Evolutionary conservation across 2,888 invertebrate genomes (phyloP), one percentile per base, ranked within the genome.

Genomic region (Micoletzkya japonica): DNA sequence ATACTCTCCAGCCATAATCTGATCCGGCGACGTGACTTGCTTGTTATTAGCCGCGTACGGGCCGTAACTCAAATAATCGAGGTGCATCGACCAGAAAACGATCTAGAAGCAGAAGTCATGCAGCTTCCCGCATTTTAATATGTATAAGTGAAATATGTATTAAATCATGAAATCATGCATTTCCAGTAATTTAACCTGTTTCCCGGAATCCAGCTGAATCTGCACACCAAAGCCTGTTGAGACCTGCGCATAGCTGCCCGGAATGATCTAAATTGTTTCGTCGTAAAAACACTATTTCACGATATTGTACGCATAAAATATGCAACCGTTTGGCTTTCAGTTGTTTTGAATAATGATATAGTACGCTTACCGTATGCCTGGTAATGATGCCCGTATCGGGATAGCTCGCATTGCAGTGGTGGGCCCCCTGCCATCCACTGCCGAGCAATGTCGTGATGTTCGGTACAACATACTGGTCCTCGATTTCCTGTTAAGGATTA

Each of bases 41-140:
- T 79, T 81, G 70, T 83, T 83, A 61, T 77, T 74, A 0, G 82
- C 82, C 4, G 82, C 83, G 59, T 82, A 83, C 4, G 82, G 82
- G 6, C 81, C 82, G 68, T 82, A 82, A 14, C 77, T 73, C 2
- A 69, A 56, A 58, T 78, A 80, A 37, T 79, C 77, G 4, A 82
- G 58, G 64, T 83, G 82, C 17, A 77, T 70, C 7, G 74, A 58
- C 82, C 81, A 81, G 24, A 81, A 67, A 1, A 56, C 26, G 1
- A 66, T 56, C 66, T 66, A 36, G 44, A 4, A 59, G 14, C 10
- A 24, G 26, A 34, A 36, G 59, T 36, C 4, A 20, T 39, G 39
- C 39, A 39, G 17, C 10, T 17, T 20, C 50, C 50, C 4, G 24
- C 50, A n/a, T n/a, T 50, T 50, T 24, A 50, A 4, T 20, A 20